phyloP scores from a whole-genome alignment of 2,797 vertebrate genomes.

The Coregonus sp. region DNA sequence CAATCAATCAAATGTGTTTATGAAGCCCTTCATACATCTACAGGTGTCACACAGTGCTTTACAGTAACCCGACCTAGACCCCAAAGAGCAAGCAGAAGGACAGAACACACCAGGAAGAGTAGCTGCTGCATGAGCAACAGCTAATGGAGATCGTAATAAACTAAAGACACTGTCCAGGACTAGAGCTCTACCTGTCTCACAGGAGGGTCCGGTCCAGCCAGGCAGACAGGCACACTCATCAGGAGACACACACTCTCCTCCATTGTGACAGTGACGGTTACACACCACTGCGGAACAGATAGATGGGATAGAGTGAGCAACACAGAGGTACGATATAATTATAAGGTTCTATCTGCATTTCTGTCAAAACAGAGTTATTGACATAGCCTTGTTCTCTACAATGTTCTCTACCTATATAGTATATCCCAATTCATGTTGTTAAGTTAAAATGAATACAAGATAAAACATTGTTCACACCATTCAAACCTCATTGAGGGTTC shows the following conservation, averaged over 20 bases:
- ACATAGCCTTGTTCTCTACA: not conserved
- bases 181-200: conserved; percentile 72
- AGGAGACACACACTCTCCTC: conserved; percentile 76
- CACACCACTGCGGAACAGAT: conserved; percentile 74
- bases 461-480: not conserved
- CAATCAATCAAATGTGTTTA: no score
- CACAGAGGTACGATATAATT: conserved; percentile 11
- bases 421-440: not conserved
- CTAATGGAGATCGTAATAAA: not conserved
- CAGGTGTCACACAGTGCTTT: no score
- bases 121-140: not conserved
- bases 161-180: no score
- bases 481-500: not conserved
- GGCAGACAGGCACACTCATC: conserved; percentile 75
- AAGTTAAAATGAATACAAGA: not conserved
- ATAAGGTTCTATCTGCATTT: not conserved
- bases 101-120: not conserved
- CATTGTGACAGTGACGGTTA: conserved; percentile 79
- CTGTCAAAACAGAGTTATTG: not conserved
- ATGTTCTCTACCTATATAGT: not conserved
- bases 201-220: conserved; percentile 80
- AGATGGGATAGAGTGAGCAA: conserved; percentile 24
- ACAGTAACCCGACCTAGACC: not conserved
- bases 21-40: no score
- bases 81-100: not conserved